Conservation (phyloP, 2,888 invertebrate genomes). For the Beris morrisii region DNA sequence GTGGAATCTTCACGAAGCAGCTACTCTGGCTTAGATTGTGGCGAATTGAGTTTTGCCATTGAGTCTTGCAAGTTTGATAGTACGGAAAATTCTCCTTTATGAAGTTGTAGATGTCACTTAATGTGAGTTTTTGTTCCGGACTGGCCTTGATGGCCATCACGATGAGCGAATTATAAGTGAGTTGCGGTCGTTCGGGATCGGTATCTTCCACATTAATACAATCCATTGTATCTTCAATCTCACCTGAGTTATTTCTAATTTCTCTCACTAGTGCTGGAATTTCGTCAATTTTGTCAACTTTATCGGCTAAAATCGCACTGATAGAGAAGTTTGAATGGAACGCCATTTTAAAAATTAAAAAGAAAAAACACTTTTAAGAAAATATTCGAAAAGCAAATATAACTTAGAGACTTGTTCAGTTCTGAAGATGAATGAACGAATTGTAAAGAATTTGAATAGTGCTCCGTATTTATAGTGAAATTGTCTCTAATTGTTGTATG, state of each 20-base stretch:
- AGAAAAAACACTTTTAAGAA: not conserved
- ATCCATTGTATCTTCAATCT: no score
- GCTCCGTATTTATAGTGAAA: not conserved
- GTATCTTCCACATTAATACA: not conserved
- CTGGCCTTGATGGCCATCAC: conserved; percentile 96
- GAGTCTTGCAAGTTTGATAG: conserved; percentile 91
- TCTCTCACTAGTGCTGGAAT: conserved; percentile 44
- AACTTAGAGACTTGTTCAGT: no score
- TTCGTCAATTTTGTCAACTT: conserved; percentile 48
- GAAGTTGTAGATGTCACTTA: conserved; percentile 94
- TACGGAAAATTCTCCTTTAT: conserved; percentile 96
- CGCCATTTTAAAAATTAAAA: conserved; percentile 4
- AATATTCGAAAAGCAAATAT: not conserved
- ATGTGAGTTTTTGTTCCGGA: conserved; percentile 82
- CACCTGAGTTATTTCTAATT: no score
- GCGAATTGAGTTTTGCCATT: conserved; percentile 96
- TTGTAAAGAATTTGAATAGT: not conserved
- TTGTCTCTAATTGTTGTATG: not conserved
- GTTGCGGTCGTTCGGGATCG: conserved; percentile 65
- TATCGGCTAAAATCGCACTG: conserved; percentile 71
- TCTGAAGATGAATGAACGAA: not conserved
- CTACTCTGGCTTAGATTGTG: conserved; percentile 94
- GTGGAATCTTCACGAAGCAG: conserved; percentile 91
- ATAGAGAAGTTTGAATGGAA: conserved; percentile 71
- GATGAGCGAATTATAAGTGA: conserved; percentile 94